phyloP scores from a whole-genome alignment of 2,888 invertebrate species.

The Calephelis perditalis region DNA sequence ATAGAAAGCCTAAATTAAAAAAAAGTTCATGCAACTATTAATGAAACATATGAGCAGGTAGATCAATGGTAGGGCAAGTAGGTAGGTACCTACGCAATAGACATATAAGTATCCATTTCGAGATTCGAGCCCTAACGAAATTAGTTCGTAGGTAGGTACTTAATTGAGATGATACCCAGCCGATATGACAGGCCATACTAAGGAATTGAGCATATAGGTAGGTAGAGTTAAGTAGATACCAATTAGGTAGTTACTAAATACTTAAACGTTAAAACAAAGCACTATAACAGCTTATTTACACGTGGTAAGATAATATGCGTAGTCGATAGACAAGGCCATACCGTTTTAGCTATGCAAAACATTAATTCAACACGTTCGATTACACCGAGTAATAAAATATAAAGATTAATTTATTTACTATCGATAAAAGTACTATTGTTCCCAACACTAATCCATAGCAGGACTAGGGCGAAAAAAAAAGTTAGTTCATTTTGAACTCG shows the following conservation, averaged over 20 bases:
- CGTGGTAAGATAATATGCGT: constrained; percentile 9
- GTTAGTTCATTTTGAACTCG: constrained; percentile 1
- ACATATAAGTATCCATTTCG: too few relatives aligned
- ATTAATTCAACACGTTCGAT: constrained; percentile 8
- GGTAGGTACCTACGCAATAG: too few relatives aligned
- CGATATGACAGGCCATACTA: too few relatives aligned
- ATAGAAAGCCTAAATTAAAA: too few relatives aligned
- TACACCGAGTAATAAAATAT: not conserved
- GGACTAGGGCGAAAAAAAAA: not conserved
- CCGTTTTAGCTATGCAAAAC: constrained; percentile 5
- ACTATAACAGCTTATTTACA: not conserved
- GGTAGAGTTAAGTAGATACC: too few relatives aligned
- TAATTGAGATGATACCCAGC: too few relatives aligned
- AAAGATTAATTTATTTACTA: not conserved
- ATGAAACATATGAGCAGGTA: too few relatives aligned
- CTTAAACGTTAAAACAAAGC: constrained; percentile 11
- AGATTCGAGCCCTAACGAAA: too few relatives aligned
- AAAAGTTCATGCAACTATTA: too few relatives aligned
- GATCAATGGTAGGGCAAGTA: too few relatives aligned
- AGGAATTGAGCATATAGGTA: too few relatives aligned
- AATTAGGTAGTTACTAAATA: not conserved
- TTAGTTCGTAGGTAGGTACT: too few relatives aligned
- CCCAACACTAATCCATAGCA: not conserved
- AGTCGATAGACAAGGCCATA: constrained; percentile 10
- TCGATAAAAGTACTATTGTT: constrained; percentile 4